Conservation (phyloP, 2,113 vertebrate genomes). For the Triplophysa tibetana region DNA sequence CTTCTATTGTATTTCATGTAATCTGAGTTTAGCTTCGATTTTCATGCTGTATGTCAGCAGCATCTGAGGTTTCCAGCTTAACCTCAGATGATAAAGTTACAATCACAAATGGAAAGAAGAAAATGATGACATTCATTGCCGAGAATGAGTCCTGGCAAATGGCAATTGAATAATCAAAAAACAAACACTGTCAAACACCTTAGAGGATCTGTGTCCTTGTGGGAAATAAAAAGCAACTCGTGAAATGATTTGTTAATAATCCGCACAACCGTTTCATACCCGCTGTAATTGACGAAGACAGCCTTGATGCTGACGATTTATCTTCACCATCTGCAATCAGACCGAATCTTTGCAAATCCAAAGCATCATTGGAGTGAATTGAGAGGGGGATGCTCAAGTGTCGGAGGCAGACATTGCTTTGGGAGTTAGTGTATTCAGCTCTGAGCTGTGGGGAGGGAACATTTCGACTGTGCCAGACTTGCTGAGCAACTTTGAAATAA, state of each 20-base stretch:
- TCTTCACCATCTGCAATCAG: slow-evolving; percentile 65
- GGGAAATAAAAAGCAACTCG: slow-evolving; percentile 64
- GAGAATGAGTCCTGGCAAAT: slow-evolving; percentile 57
- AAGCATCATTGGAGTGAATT: slow-evolving; percentile 47
- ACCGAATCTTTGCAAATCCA: slow-evolving; percentile 56
- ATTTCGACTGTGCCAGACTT: slow-evolving; percentile 1
- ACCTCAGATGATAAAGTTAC: background rate
- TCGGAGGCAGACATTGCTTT: slow-evolving; percentile 6
- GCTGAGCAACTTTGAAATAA: background rate
- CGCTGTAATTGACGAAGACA: slow-evolving; percentile 63
- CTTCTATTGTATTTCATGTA: background rate
- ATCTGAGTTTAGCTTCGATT: background rate
- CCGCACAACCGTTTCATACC: slow-evolving; percentile 49
- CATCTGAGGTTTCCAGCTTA: too few relatives aligned
- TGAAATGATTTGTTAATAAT: slow-evolving; percentile 71
- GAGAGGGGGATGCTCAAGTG: slow-evolving; percentile 46
- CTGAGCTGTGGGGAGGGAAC: slow-evolving; percentile 10
- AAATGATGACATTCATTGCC: slow-evolving; percentile 10
- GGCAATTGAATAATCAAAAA: slow-evolving; percentile 59
- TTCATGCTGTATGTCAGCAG: background rate
- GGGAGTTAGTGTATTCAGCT: slow-evolving; percentile 19
- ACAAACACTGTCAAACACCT: slow-evolving; percentile 39
- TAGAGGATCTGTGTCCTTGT: slow-evolving; percentile 62
- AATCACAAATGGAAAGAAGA: background rate
- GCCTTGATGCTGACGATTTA: slow-evolving; percentile 68